Evolutionary conservation across 2,797 vertebrate species (phyloP), one percentile per base, ranked within the genome.

Genomic region (Lerista edwardsae): DNA sequence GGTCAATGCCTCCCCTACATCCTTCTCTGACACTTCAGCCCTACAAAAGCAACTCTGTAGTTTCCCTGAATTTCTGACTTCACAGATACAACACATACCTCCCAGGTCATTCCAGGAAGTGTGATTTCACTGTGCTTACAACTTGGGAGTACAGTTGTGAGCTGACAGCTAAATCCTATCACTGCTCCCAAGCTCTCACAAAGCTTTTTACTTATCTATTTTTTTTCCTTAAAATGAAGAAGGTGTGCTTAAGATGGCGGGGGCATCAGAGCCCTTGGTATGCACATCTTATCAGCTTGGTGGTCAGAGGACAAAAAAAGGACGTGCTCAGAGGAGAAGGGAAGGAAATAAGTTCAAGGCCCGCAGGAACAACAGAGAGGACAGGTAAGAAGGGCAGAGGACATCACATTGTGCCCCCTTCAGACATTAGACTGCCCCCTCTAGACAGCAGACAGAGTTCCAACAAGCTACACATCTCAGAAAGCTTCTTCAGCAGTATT

Each of bases 401-500:
- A n/a, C n/a, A n/a, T n/a, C n/a, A n/a, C n/a, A n/a, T n/a, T n/a
- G n/a, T n/a, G n/a, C n/a, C n/a, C n/a, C n/a, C n/a, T n/a, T n/a
- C n/a, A n/a, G n/a, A n/a, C n/a, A n/a, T n/a, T n/a, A n/a, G n/a
- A n/a, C n/a, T n/a, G n/a, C n/a, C n/a, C n/a, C n/a, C n/a, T n/a
- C n/a, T n/a, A n/a, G n/a, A n/a, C n/a, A n/a, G n/a, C n/a, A n/a
- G n/a, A 93, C 27, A 87, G 69, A 84, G 90, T 91, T 89, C 92
- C 90, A 88, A 91, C 90, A 91, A 93, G 89, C 89, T 86, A 90
- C 80, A 92, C 91, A 84, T 91, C 89, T 91, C 90, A 88, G 82
- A 93, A 91, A 93, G 79, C 87, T 85, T 91, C 91, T 91, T 89
- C 84, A 90, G 90, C 84, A 89, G 80, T 78, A 87, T 44, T 83